phyloP scores from a whole-genome alignment of 2,888 invertebrate species.

The Leptopterna dolabrata region DNA sequence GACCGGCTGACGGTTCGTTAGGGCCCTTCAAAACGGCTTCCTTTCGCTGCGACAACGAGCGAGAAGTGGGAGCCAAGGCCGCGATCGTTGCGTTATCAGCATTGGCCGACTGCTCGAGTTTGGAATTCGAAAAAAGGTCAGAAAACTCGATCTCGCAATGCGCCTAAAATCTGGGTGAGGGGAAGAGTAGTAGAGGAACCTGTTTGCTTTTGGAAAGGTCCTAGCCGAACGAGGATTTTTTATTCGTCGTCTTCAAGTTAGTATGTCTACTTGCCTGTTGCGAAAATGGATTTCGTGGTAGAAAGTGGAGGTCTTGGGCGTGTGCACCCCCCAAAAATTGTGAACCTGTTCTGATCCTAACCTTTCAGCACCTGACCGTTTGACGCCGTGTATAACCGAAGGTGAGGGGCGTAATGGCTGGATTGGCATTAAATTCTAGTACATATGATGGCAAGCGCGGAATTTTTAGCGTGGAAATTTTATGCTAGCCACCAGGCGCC shows the following conservation, averaged over 20 bases:
- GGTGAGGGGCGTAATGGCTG: too few species aligned
- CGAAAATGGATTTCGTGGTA: not conserved
- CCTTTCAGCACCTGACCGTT: not conserved
- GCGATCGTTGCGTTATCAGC: not conserved
- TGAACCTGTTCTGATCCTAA: not conserved
- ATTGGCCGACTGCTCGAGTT: constrained; percentile 11
- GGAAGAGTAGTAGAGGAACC: not conserved
- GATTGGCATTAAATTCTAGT: too few species aligned
- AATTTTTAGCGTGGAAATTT: too few species aligned
- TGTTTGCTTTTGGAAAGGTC: not conserved
- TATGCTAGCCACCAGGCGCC: too few species aligned
- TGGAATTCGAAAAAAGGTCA: not conserved
- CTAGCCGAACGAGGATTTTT: not conserved
- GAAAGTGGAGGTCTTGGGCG: not conserved
- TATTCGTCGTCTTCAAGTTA: not conserved
- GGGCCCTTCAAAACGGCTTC: not conserved
- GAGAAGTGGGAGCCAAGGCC: not conserved
- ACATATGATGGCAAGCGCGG: too few species aligned
- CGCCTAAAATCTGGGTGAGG: not conserved
- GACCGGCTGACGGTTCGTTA: not conserved
- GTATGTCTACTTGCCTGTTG: not conserved
- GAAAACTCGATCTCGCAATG: not conserved
- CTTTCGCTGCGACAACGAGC: not conserved
- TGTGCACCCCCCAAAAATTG: not conserved
- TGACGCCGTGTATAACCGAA: too few species aligned